Evolutionary conservation across 1,140 invertebrate genomes (phyloP).

Genomic region (Physella acuta): DNA sequence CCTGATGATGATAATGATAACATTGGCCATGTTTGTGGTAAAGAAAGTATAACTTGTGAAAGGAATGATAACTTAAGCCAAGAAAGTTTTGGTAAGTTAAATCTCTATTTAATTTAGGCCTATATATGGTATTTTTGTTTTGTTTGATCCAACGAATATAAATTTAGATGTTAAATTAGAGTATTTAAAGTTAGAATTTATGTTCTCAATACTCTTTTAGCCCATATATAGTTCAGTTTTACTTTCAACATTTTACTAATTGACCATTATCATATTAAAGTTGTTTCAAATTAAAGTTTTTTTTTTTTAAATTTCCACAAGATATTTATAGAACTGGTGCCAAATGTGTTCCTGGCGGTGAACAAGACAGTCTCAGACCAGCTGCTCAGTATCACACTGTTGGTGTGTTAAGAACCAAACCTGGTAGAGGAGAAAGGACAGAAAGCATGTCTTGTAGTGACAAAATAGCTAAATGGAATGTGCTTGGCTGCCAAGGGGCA

Average conservation of each 20-base stretch:
- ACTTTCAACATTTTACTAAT: no score
- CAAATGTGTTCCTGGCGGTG: slow-evolving; percentile 71
- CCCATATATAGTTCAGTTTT: no score
- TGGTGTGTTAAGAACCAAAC: slow-evolving; percentile 83
- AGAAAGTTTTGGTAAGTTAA: neutral
- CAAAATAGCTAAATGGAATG: slow-evolving; percentile 86
- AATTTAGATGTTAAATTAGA: no score
- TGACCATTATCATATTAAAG: no score
- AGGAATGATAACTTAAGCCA: neutral
- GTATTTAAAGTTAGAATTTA: no score
- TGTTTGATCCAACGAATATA: neutral
- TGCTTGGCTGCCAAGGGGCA: slow-evolving; percentile 83
- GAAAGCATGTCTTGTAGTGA: slow-evolving; percentile 90
- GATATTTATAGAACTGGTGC: slow-evolving; percentile 85
- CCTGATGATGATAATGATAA: slow-evolving; percentile 6
- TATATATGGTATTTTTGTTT: neutral
- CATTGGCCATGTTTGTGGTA: slow-evolving; percentile 7
- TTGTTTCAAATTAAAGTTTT: no score
- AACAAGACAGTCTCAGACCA: slow-evolving; percentile 49
- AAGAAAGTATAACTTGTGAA: neutral
- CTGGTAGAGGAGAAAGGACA: slow-evolving; percentile 86
- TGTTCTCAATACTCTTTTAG: no score
- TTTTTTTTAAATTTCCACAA: neutral
- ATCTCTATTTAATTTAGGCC: neutral
- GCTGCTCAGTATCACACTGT: slow-evolving; percentile 71